These are phyloP conservation scores for Pseudomyrmex cubaensis DNA, from an alignment of 1,140 invertebrate genomes.

Conservation along the genomic window DNA sequence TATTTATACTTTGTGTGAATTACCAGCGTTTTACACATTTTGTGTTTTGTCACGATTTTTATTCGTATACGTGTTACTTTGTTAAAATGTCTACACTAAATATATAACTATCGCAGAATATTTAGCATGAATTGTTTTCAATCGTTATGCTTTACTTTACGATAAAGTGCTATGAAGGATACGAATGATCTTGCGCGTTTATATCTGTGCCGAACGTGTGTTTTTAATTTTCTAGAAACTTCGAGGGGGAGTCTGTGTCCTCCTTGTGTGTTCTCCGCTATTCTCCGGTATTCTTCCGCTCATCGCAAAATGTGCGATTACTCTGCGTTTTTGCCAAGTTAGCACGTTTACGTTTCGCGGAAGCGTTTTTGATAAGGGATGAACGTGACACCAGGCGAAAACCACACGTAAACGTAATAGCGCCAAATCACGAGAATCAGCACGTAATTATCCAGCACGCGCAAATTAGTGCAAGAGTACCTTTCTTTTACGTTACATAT, in stretches of 20 bases:
- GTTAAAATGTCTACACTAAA: too few species aligned
- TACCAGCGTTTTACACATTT: slow-evolving; percentile 15
- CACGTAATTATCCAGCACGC: slow-evolving; percentile 35
- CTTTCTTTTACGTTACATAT: too few species aligned
- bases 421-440: slow-evolving; percentile 38
- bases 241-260: not conserved
- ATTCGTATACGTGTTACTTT: not conserved
- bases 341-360: slow-evolving; percentile 43
- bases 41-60: not conserved
- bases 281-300: slow-evolving; percentile 43
- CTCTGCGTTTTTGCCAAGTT: slow-evolving; percentile 22
- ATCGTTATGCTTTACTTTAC: too few species aligned
- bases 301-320: slow-evolving; percentile 41
- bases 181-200: not conserved
- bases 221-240: slow-evolving; percentile 4
- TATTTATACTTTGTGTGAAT: not conserved
- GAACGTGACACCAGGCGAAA: slow-evolving; percentile 52
- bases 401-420: slow-evolving; percentile 43
- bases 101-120: not conserved
- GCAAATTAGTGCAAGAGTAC: slow-evolving; percentile 10
- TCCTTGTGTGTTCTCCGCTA: not conserved
- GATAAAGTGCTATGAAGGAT: not conserved
- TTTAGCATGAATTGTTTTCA: not conserved
- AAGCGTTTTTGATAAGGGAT: slow-evolving; percentile 54
- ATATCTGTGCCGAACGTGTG: not conserved